Evolutionary conservation across 2,888 invertebrate species (phyloP), one percentile per base, ranked within the genome.

Genomic region (Himalopsyche kuldschensis): DNA sequence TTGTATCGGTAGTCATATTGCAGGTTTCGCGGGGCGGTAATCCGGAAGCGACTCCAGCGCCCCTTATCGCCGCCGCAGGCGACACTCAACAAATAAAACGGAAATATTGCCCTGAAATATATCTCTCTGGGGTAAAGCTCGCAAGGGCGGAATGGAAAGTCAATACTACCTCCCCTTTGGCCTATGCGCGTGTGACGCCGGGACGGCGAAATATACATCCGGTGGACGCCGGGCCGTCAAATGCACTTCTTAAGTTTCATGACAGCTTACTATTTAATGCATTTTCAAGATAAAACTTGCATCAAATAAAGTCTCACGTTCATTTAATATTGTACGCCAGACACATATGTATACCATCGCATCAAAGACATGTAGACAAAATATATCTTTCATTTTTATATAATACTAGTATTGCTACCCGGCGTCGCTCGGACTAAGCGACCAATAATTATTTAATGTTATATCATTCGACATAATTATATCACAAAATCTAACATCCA

Each of bases 11-110:
- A 30, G 69, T 69, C 69, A 69, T 69, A 69, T 69, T 69, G 69
- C 69, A 69, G 69, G 69, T 69, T 41, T 78, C 47, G 78, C 30
- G 41, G 78, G 78, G 78, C 78, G 78, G 46, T 78, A 78, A 78
- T 78, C 78, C 78, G 46, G 78, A 47, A 35, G 76, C 46, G 81
- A 48, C n/a, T 41, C 35, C 46, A 47, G 41, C 63, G 48, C 69
- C 80, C 75, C 31, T 80, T 80, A 82, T 82, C 82, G 82, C 47
- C 79, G 79, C 82, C 82, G 75, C 75, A 75, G 79, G 79, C 79
- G 82, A 82, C 82, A 76, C 79, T 80, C 82, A 48, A 79, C 79
- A 82, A 82, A 82, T 82, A 82, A 82, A 82, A 82, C 82, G 82
- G 82, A 80, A 79, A 82, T 82, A 82, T 79, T 79, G 79, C 79